These are phyloP conservation scores for Homalodisca vitripennis DNA, from an alignment of 1,140 invertebrate species.

Conservation along the genomic window DNA sequence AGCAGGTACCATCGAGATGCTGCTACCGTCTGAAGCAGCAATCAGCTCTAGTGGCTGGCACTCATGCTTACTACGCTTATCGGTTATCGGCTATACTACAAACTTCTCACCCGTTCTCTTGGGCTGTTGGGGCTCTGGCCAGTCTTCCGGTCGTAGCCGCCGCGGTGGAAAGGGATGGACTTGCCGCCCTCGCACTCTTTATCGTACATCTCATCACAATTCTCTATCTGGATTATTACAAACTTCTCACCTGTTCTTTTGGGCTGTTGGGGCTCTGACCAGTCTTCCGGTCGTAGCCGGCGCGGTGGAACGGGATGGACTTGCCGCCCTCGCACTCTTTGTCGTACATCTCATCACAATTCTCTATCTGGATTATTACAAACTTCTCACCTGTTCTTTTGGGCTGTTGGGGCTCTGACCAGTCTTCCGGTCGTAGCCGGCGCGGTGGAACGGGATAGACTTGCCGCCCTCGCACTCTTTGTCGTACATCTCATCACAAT, in stretches of 20 bases:
- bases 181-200: constrained; percentile 84
- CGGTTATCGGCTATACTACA: too few species aligned
- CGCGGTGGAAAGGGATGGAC: constrained; percentile 93
- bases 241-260: constrained; percentile 91
- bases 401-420: constrained; percentile 97
- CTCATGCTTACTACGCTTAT: too few species aligned
- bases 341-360: constrained; percentile 96
- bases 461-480: constrained; percentile 84
- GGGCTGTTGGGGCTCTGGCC: constrained; percentile 97
- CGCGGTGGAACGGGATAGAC: constrained; percentile 93
- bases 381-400: constrained; percentile 93
- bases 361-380: too few species aligned
- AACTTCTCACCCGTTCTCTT: constrained; percentile 91
- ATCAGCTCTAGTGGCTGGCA: too few species aligned
- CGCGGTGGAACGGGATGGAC: constrained; percentile 93
- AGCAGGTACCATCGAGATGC: too few species aligned
- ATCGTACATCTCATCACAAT: constrained; percentile 96
- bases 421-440: constrained; percentile 88
- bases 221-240: too few species aligned
- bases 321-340: constrained; percentile 84
- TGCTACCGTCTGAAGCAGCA: too few species aligned
- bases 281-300: constrained; percentile 88
- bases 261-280: constrained; percentile 97
- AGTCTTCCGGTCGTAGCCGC: constrained; percentile 88
- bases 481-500: constrained; percentile 96